Evolutionary conservation across 2,888 invertebrate genomes (phyloP).

Genomic region (Eurytoma adleriae): DNA sequence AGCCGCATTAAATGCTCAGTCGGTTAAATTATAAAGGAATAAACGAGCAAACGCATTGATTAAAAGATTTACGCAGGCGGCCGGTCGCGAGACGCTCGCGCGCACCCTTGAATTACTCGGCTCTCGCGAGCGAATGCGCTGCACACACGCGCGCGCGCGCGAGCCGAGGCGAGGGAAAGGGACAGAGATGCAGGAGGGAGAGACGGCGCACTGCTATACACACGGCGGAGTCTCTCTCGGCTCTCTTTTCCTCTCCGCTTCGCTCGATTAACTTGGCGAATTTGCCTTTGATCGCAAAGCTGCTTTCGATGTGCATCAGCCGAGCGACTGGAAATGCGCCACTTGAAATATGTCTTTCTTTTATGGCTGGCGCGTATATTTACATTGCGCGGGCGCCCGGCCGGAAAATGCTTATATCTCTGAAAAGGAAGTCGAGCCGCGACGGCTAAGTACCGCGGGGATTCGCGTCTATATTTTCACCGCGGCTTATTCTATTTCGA

Average conservation of each 20-base stretch:
- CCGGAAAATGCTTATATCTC: constrained; percentile 11
- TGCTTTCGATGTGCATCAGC: constrained; percentile 44
- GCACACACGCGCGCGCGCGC: too few relatives aligned
- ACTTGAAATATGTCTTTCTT: constrained; percentile 43
- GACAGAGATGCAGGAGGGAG: too few relatives aligned
- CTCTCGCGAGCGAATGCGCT: background rate
- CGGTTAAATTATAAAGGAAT: too few relatives aligned
- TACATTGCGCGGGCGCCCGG: constrained; percentile 9
- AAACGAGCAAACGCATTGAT: background rate
- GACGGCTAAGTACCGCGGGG: background rate
- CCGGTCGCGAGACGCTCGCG: background rate
- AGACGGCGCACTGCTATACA: constrained; percentile 13
- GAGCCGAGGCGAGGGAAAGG: too few relatives aligned
- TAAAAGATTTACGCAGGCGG: constrained; percentile 25
- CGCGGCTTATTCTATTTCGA: background rate
- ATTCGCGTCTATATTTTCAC: background rate
- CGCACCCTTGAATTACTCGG: too few relatives aligned
- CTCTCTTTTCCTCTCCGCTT: constrained; percentile 33
- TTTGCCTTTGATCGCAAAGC: constrained; percentile 47
- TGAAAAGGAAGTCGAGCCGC: background rate
- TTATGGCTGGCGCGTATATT: background rate
- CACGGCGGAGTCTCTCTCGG: constrained; percentile 1
- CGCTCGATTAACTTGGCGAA: constrained; percentile 53
- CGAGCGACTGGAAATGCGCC: constrained; percentile 34
- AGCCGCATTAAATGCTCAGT: too few relatives aligned